These are phyloP conservation scores for Stercorarius parasiticus DNA, from an alignment of 2,113 vertebrate species.

Conservation along the genomic window DNA sequence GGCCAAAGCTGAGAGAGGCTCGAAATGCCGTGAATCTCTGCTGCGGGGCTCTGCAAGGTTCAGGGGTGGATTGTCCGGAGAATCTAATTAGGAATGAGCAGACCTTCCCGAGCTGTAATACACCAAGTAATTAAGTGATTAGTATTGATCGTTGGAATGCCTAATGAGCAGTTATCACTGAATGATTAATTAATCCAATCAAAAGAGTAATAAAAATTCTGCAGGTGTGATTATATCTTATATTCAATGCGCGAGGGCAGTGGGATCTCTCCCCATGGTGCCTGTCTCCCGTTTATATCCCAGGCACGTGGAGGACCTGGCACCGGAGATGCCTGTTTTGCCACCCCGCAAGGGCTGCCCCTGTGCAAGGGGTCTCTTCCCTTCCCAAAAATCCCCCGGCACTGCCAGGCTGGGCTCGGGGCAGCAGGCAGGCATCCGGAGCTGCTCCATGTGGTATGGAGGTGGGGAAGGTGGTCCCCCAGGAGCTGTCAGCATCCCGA, in stretches of 20 bases:
- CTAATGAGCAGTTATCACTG: conserved; percentile 58
- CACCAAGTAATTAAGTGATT: conserved; percentile 67
- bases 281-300: not conserved
- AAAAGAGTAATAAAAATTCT: conserved; percentile 27
- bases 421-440: not conserved
- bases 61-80: not conserved
- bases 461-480: not conserved
- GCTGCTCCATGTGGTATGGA: rapidly evolving
- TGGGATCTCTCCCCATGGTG: rapidly evolving
- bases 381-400: not conserved
- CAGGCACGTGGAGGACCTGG: not conserved
- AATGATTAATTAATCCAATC: conserved; percentile 68
- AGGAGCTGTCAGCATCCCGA: not conserved
- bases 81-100: conserved; percentile 57
- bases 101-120: conserved; percentile 30
- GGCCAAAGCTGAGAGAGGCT: not conserved
- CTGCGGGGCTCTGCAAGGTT: not conserved
- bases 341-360: rapidly evolving
- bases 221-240: conserved; percentile 24
- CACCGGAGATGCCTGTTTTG: rapidly evolving
- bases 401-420: not conserved
- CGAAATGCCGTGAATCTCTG: not conserved
- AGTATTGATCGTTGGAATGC: conserved; percentile 65
- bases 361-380: not conserved
- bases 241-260: not conserved